phyloP scores from a whole-genome alignment of 2,888 invertebrate species.

The Nomada hirtipes region DNA sequence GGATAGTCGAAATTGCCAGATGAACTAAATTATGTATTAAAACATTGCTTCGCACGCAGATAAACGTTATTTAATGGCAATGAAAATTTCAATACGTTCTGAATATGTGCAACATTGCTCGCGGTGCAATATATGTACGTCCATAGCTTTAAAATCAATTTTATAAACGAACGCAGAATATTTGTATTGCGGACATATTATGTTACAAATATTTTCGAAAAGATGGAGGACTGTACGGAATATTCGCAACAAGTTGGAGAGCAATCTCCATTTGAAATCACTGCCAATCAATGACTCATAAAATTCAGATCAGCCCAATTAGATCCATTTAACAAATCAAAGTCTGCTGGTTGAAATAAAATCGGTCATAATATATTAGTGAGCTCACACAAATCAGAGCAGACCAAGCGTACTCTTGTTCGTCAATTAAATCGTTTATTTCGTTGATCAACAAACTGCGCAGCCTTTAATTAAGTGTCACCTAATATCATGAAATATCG shows the following conservation, averaged over 20 bases:
- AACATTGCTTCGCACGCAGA: constrained; percentile 2
- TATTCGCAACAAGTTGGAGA: background rate
- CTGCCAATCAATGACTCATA: background rate
- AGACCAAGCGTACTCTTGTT: background rate
- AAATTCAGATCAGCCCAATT: constrained; percentile 5
- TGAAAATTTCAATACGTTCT: background rate
- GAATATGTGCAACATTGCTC: background rate
- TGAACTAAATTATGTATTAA: background rate
- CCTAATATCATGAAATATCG: too few species aligned
- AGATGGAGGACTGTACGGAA: background rate
- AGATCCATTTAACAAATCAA: constrained; percentile 25
- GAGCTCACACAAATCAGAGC: background rate
- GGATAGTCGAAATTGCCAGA: background rate
- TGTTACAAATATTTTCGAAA: background rate
- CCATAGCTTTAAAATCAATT: background rate
- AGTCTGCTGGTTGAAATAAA: constrained; percentile 4
- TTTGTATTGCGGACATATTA: too few species aligned
- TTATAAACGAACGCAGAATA: background rate
- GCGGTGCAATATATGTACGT: background rate
- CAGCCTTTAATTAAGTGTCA: background rate
- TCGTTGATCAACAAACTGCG: background rate
- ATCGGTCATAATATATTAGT: background rate
- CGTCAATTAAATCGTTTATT: background rate
- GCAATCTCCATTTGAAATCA: background rate
- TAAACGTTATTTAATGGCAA: background rate